Evolutionary conservation across 2,888 invertebrate species (phyloP).

Genomic region (Dynastes tityus): DNA sequence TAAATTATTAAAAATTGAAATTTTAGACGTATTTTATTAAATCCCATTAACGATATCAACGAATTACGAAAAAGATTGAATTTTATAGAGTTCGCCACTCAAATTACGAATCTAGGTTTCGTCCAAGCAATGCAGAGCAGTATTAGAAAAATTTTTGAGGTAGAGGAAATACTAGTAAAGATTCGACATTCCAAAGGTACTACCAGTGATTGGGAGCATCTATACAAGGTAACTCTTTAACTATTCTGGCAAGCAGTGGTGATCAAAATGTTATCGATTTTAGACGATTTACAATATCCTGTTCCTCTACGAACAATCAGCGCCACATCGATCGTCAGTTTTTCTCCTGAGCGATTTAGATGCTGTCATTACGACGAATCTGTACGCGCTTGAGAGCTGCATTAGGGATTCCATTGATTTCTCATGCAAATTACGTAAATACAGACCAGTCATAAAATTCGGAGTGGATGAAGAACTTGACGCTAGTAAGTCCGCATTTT

Average conservation of each 20-base stretch:
- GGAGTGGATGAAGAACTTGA: slow-evolving; percentile 86
- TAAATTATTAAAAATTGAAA: slow-evolving; percentile 23
- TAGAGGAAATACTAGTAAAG: slow-evolving; percentile 76
- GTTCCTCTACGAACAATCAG: slow-evolving; percentile 78
- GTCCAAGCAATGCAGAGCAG: slow-evolving; percentile 77
- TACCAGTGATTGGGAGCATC: slow-evolving; percentile 79
- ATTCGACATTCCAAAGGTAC: slow-evolving; percentile 78
- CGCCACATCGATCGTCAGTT: slow-evolving; percentile 70
- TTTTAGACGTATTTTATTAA: slow-evolving; percentile 78
- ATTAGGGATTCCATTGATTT: slow-evolving; percentile 84
- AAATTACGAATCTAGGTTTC: slow-evolving; percentile 76
- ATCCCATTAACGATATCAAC: slow-evolving; percentile 78
- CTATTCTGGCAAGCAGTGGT: too few species aligned
- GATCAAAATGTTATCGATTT: slow-evolving; percentile 56
- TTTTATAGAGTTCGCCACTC: slow-evolving; percentile 80
- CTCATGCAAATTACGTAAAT: slow-evolving; percentile 75
- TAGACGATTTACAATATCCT: slow-evolving; percentile 82
- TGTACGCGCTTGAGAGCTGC: slow-evolving; percentile 77
- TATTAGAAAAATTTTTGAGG: slow-evolving; percentile 76
- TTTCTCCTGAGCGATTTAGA: slow-evolving; percentile 73
- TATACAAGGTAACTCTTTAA: slow-evolving; percentile 77
- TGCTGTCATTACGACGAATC: slow-evolving; percentile 71
- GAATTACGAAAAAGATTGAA: slow-evolving; percentile 78
- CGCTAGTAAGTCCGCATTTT: slow-evolving; percentile 72
- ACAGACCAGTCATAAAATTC: slow-evolving; percentile 82